Conservation (phyloP, 2,113 vertebrate species). For the Hemibagrus wyckioides region DNA sequence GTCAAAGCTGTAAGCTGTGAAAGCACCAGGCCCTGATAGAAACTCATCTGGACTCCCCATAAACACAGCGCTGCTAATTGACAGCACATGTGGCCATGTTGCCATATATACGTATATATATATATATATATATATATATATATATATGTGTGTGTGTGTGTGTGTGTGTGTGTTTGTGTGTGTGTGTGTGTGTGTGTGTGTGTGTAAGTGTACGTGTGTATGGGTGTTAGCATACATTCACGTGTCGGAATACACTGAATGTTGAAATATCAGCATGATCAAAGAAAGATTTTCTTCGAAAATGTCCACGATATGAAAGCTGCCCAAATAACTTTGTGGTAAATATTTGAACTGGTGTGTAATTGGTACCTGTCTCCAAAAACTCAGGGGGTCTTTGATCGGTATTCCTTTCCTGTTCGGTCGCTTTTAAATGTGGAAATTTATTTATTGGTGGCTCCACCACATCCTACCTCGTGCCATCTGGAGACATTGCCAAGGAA, state of each 20-base stretch:
- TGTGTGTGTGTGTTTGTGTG: slow-evolving; percentile 18
- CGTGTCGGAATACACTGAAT: slow-evolving; percentile 69
- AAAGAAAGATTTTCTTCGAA: slow-evolving; percentile 78
- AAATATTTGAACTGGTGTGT: slow-evolving; percentile 84
- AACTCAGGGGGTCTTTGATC: slow-evolving; percentile 72
- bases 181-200: slow-evolving; percentile 40
- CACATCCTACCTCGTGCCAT: slow-evolving; percentile 60
- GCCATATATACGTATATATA: slow-evolving; percentile 31
- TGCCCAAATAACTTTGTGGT: slow-evolving; percentile 76
- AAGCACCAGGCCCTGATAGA: slow-evolving; percentile 59
- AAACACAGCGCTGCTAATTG: slow-evolving; percentile 78
- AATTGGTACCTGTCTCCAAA: slow-evolving; percentile 84
- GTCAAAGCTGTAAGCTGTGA: slow-evolving; percentile 56
- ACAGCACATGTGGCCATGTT: slow-evolving; percentile 60
- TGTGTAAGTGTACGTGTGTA: slow-evolving; percentile 32
- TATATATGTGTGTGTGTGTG: too few species aligned
- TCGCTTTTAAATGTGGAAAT: slow-evolving; percentile 71
- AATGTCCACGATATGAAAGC: slow-evolving; percentile 73
- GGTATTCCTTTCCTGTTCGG: slow-evolving; percentile 76
- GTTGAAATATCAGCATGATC: slow-evolving; percentile 80
- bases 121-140: too few species aligned
- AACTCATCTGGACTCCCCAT: slow-evolving; percentile 68
- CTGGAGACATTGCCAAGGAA: slow-evolving; percentile 49
- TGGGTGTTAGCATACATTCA: slow-evolving; percentile 65
- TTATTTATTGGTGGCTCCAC: slow-evolving; percentile 60